Percentiles rank a stretch among this genome's conserved stretches.
Evolutionary conservation across 92 coral and sea anemone species (phyloP).

Genomic region (Bergia puertoricense): DNA sequence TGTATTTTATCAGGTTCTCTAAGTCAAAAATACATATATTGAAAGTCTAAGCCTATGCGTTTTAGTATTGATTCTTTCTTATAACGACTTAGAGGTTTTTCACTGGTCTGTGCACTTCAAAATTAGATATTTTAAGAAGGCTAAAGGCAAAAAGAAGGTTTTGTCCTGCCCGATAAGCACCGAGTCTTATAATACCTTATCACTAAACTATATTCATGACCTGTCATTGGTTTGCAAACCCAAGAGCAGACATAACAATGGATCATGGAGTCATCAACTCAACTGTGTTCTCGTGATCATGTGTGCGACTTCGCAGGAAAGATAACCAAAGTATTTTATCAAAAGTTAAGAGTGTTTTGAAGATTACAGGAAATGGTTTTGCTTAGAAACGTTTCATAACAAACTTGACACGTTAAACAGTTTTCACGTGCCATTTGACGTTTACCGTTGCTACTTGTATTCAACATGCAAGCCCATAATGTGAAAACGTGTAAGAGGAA

Average conservation of each 20-base stretch:
- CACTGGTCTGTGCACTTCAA: neutral
- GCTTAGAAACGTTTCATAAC: neutral
- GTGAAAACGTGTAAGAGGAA: neutral
- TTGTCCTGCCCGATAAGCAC: neutral
- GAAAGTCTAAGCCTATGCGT: neutral
- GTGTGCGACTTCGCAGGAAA: neutral
- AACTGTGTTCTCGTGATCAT: constrained; percentile 6
- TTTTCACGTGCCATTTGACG: neutral
- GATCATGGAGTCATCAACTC: neutral
- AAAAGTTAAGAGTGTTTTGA: neutral
- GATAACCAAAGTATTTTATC: neutral
- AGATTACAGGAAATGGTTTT: neutral
- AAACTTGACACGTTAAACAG: neutral
- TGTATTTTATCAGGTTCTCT: too few relatives aligned
- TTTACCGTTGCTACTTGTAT: neutral
- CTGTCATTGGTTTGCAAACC: neutral
- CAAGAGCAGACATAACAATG: neutral
- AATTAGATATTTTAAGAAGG: too few relatives aligned
- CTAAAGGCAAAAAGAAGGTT: neutral
- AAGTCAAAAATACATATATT: neutral
- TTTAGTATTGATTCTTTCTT: neutral
- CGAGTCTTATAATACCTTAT: neutral
- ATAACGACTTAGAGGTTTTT: neutral
- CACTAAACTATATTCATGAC: neutral
- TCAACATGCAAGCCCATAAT: neutral